Evolutionary conservation across 2,888 invertebrate genomes (phyloP).

Genomic region (Eucera pruinosa): DNA sequence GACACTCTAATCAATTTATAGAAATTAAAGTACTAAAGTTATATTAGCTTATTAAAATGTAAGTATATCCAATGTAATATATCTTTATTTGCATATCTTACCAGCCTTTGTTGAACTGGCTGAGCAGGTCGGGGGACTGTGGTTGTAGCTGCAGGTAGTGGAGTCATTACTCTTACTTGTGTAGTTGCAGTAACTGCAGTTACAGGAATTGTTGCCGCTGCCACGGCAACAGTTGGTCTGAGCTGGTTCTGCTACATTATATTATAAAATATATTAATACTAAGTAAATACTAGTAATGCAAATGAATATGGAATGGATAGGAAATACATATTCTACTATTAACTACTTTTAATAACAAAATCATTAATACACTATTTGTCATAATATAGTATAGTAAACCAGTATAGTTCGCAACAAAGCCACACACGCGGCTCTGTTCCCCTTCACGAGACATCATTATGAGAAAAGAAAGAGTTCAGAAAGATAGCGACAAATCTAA

Average conservation of each 20-base stretch:
- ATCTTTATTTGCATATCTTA: slow-evolving; percentile 72
- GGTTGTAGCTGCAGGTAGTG: slow-evolving; percentile 82
- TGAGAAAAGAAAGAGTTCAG: background rate
- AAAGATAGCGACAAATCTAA: background rate
- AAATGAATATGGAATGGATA: slow-evolving; percentile 1
- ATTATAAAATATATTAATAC: slow-evolving; percentile 38
- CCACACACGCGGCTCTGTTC: slow-evolving; percentile 3
- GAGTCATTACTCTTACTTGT: slow-evolving; percentile 88
- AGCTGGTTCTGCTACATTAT: slow-evolving; percentile 85
- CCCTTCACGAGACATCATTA: too few species aligned
- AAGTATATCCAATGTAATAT: too few species aligned
- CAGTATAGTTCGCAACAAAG: background rate
- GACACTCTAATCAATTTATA: background rate
- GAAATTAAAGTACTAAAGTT: too few species aligned
- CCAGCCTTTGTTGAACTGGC: slow-evolving; percentile 86
- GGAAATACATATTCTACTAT: background rate
- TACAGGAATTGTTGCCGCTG: slow-evolving; percentile 75
- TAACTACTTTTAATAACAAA: slow-evolving; percentile 15
- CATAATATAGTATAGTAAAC: background rate
- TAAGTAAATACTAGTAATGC: slow-evolving; percentile 7
- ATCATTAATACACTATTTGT: background rate
- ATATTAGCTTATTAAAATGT: too few species aligned
- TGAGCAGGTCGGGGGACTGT: slow-evolving; percentile 85
- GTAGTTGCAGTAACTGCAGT: slow-evolving; percentile 84
- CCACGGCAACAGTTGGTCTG: slow-evolving; percentile 85